phyloP scores from a whole-genome alignment of 2,888 invertebrate genomes.

The Hypsopygia costalis region DNA sequence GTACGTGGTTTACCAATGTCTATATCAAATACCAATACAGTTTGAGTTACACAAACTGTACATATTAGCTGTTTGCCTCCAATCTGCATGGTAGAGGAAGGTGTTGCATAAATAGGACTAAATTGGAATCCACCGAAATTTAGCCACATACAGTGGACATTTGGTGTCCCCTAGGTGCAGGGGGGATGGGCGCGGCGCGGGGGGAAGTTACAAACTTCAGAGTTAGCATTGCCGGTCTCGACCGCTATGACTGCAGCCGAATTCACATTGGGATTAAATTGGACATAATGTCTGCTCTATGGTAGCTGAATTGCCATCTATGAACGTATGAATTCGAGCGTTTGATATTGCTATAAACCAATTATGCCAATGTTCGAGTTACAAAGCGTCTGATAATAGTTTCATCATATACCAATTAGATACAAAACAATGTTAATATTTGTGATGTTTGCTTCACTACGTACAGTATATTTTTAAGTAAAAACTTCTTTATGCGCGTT shows the following conservation, averaged over 20 bases:
- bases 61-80: constrained; percentile 15
- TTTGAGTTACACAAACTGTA: not conserved
- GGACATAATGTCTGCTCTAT: constrained; percentile 47
- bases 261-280: constrained; percentile 60
- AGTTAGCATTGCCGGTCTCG: constrained; percentile 58
- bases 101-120: constrained; percentile 61
- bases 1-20: not conserved
- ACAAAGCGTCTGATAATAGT: not conserved
- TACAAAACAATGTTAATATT: too few relatives aligned
- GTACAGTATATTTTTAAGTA: too few relatives aligned
- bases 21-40: not conserved
- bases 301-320: constrained; percentile 41
- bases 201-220: constrained; percentile 65
- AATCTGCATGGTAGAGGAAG: constrained; percentile 36
- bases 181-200: constrained; percentile 39
- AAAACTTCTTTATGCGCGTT: too few relatives aligned
- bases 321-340: constrained; percentile 21
- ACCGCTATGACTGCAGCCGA: constrained; percentile 44
- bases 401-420: not conserved
- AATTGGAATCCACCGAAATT: constrained; percentile 58
- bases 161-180: constrained; percentile 38
- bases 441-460: too few relatives aligned
- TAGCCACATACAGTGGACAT: constrained; percentile 44
- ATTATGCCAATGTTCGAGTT: not conserved
- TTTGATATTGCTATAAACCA: not conserved